Percentiles rank a stretch among this genome's conserved stretches.
Conservation (phyloP, 2,113 vertebrate species). For the Megatriorchis doriae region DNA sequence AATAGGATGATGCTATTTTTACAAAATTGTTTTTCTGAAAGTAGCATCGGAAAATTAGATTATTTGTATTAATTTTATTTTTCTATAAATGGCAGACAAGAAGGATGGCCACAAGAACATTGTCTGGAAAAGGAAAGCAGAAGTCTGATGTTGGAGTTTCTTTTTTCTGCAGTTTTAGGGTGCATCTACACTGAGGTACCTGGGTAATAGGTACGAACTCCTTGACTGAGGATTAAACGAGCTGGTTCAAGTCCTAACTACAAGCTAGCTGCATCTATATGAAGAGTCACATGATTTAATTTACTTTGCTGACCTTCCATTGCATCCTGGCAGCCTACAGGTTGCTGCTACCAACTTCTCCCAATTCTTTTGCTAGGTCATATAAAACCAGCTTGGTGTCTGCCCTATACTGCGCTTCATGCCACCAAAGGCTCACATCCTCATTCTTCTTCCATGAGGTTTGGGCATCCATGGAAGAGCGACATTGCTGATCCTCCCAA, state of each 20-base stretch:
- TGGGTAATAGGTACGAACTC: neutral
- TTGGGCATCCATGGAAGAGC: neutral
- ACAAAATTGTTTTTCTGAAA: neutral
- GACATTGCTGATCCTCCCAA: neutral
- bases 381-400: neutral
- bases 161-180: neutral
- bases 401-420: neutral
- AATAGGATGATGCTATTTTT: neutral
- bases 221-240: neutral
- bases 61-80: neutral
- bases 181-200: neutral
- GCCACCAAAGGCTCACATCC: neutral
- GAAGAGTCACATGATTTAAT: neutral
- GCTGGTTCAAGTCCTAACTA: neutral
- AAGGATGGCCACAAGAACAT: neutral
- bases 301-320: neutral
- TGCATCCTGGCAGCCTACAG: neutral
- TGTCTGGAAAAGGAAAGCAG: neutral
- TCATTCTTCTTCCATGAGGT: neutral
- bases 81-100: neutral
- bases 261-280: neutral
- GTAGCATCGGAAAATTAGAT: neutral
- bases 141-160: neutral
- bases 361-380: neutral
- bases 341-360: neutral